Base-by-base conservation (phyloP, 1,140 invertebrate species). In the Latrodectus geometricus region DNA sequence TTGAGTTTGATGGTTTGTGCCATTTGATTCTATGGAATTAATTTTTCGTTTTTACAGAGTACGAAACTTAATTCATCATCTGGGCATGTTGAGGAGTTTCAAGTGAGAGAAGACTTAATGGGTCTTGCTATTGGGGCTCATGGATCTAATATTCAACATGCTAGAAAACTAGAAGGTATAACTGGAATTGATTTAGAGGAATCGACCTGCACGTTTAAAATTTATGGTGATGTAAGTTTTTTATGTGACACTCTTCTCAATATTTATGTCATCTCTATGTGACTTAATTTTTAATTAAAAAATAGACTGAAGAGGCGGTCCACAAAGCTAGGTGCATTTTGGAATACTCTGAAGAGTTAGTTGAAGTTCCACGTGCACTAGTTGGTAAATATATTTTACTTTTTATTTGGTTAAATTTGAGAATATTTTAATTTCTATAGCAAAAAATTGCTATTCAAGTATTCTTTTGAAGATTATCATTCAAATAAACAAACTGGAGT, bases 151-250 rank as follows among this genome's bases (percentile, higher is more conserved):
- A 99, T 99, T 90, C 96, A 98, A 91, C 95, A 96, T 90, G 98
- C 98, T 88, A 93, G 98, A 88, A 97, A 97, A 92, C 94, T 99
- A 70, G 94, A 96, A 86, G 97, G 97, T 89, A 96, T 99, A 89
- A 96, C 96, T 89, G 97, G 96, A 92, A 99, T 99, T 90, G 97
- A 99, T 92, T 92, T 99, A 75, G 96, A 98, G 92, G 97, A 99
- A 92, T 94, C 95, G 90, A 95, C 96, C 0, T 98, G 97, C 92
- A 98, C 96, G 86, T 99, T 98, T 92, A 97, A 97, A 93, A 97
- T 99, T 89, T 97, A 95, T 86, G 87, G 87, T 20, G 87, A 88
- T 76, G 87, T 86, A 88, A 75, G 87, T 72, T 12, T 69, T 61
- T 61, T 61, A 14, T 61, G 8, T n/a, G 35, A 35, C 35, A 35